Evolutionary conservation across 2,113 vertebrate genomes (phyloP), one percentile per base, ranked within the genome.

Genomic region (Salminus brasiliensis): DNA sequence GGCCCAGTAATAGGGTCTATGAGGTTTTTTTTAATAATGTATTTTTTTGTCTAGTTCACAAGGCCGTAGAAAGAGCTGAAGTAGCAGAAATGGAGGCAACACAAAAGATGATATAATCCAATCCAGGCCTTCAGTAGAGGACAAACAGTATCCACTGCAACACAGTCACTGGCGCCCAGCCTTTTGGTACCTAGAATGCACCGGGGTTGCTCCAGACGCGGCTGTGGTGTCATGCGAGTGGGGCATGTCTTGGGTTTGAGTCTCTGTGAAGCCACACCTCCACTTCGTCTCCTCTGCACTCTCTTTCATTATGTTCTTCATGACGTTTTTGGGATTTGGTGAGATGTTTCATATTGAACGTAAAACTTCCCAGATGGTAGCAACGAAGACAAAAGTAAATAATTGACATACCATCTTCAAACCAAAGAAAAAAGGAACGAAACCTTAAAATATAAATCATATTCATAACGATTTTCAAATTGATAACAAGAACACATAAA

Each of bases 41-140:
- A 39, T 76, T 23, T 60, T 70, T 79, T 53, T 73, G 15, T 52
- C 23, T 52, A 72, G 13, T 59, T 79, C 81, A 86, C 88, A 89
- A 91, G 88, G 89, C 90, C 86, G 88, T 87, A 86, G 90, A 90
- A 88, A 89, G 72, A 80, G 82, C 82, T 72, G 77, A 55, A 55
- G 53, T 36, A 49, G 73, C 32, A 72, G 68, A 65, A 80, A 80
- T 52, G 78, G 30, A 66, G 65, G 63, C 41, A 83, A 79, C 76
- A 74, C 70, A 65, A 63, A 72, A 13, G 57, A 69, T 68, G 43
- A 63, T 75, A 76, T 80, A 62, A 80, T 77, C 69, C 82, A 66
- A 29, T 53, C n/a, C 41, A 30, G 68, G 57, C 27, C 15, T 71
- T 63, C 76, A 80, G 83, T 77, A 74, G 71, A 84, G 49, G 68